A percentile compares a stretch with the other conserved stretches of the same genome.
Conservation (phyloP, 2,888 invertebrate species). For the Eupithecia dodoneata region DNA sequence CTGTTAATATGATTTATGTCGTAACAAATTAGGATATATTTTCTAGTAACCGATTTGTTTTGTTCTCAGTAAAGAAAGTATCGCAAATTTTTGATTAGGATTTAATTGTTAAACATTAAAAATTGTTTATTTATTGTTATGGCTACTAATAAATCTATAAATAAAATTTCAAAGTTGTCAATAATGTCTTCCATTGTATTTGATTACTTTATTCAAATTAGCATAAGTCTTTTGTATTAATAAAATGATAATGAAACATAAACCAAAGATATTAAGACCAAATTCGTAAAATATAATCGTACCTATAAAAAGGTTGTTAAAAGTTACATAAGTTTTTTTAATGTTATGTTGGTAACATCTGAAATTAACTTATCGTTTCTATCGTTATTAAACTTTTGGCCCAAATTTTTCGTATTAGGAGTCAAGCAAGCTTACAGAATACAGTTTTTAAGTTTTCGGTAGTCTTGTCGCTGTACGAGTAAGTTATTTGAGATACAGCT, state of each 20-base stretch:
- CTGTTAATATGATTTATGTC: not conserved
- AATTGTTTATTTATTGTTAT: not conserved
- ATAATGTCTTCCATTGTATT: slow-evolving; percentile 37
- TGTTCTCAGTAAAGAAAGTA: not conserved
- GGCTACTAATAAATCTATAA: not conserved
- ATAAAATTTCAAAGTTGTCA: slow-evolving; percentile 17
- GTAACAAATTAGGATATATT: not conserved
- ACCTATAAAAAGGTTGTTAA: not conserved
- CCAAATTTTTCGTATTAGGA: not conserved
- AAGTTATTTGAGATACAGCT: not conserved
- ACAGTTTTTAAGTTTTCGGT: not conserved
- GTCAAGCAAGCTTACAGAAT: not conserved
- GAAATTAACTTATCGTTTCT: not conserved
- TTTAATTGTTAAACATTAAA: not conserved
- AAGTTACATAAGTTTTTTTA: not conserved
- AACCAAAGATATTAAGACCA: not conserved
- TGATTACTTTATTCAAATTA: slow-evolving; percentile 1
- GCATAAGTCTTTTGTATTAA: not conserved
- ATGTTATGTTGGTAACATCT: not conserved
- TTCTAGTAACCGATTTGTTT: not conserved
- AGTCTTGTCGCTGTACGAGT: not conserved
- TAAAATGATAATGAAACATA: not conserved
- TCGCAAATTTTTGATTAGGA: not conserved
- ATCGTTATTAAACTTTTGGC: not conserved
- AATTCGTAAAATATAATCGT: not conserved